These are phyloP conservation scores for Melanerpes formicivorus DNA, from an alignment of 2,113 vertebrate species.

Conservation along the genomic window DNA sequence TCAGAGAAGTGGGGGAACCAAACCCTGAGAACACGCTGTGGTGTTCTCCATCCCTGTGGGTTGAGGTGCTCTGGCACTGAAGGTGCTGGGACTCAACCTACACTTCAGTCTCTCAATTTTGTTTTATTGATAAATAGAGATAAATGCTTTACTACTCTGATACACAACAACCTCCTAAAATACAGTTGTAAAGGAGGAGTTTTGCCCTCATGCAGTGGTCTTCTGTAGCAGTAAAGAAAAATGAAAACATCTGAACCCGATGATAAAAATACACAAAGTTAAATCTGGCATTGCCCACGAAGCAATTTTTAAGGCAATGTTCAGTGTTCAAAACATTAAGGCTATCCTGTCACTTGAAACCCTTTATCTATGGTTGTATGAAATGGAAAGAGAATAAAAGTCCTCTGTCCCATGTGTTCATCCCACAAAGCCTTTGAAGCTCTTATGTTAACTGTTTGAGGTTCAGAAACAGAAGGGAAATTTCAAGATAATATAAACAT, in stretches of 20 bases:
- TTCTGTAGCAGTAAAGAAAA: background rate
- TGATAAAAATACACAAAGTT: background rate
- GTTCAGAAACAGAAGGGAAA: constrained; percentile 48
- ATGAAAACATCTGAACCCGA: background rate
- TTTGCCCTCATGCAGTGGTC: background rate
- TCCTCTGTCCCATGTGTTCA: background rate
- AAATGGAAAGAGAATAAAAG: constrained; percentile 20
- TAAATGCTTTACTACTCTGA: background rate
- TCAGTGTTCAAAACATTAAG: background rate
- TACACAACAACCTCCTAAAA: background rate
- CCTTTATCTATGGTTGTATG: constrained; percentile 1
- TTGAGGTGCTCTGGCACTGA: background rate
- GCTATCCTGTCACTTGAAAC: background rate
- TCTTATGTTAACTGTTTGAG: constrained; percentile 16
- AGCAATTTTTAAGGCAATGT: background rate
- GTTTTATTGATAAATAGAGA: background rate
- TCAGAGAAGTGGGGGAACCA: background rate
- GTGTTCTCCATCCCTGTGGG: accelerated
- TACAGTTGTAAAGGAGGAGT: background rate
- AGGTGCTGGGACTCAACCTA: background rate
- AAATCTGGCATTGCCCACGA: background rate
- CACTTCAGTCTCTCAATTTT: background rate
- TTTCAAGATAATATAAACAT: constrained; percentile 27
- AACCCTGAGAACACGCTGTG: background rate
- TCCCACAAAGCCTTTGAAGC: constrained; percentile 22